Conservation (phyloP, 2,797 vertebrate genomes). For the Xiphorhynchus erythropygius region DNA sequence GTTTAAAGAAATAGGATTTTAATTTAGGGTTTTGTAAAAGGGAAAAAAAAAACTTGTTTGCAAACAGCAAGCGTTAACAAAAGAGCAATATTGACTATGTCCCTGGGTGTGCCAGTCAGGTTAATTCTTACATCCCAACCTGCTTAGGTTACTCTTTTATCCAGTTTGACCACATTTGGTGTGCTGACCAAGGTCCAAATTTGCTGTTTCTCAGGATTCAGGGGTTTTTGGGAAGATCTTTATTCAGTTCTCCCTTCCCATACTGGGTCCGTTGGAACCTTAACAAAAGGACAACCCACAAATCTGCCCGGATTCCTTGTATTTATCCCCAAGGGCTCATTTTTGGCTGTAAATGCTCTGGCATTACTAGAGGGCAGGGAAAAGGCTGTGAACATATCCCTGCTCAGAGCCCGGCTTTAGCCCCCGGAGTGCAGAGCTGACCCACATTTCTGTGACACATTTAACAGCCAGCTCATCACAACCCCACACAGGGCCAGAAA, state of each 20-base stretch:
- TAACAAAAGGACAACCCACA: background rate
- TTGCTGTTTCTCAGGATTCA: background rate
- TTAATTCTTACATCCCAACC: background rate
- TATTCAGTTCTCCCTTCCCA: background rate
- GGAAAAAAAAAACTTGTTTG: background rate
- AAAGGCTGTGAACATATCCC: background rate
- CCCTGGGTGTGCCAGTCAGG: background rate
- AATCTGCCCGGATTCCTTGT: background rate
- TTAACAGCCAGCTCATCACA: background rate
- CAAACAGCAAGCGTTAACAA: background rate
- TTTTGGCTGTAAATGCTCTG: background rate
- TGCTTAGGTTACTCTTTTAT: background rate
- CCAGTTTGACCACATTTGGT: background rate
- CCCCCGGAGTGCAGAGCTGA: background rate
- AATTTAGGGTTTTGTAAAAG: background rate
- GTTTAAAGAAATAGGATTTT: background rate
- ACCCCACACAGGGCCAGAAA: background rate
- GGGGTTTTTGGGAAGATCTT: background rate
- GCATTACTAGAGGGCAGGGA: background rate
- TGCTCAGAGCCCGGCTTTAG: background rate
- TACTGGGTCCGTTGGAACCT: background rate
- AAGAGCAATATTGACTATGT: background rate
- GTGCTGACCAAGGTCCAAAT: background rate
- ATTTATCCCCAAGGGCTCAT: background rate
- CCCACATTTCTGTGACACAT: constrained; percentile 9